Base-by-base conservation (phyloP, 1,140 invertebrate species). In the Vanessa tameamea region DNA sequence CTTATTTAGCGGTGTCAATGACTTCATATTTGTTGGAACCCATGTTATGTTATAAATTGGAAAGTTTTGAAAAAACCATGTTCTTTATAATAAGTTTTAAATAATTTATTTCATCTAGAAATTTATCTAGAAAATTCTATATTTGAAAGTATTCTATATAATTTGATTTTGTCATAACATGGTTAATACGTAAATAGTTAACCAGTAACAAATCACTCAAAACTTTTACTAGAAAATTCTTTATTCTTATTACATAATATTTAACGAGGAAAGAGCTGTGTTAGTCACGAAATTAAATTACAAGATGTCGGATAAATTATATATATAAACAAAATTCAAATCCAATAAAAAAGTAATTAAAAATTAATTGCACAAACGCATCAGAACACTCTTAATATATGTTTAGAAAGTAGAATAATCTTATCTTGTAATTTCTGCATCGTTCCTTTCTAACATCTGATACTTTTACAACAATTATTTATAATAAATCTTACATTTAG, bases 331-430 rank as follows among this genome's bases (percentile, higher is more conserved):
- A 59, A 59, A 59, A 11, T 26, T 11, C 26, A 59, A 15, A 26
- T 26, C 12, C 13, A 26, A 59, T 12, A 3, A 31, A 26, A 26
- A 31, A 31, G 23, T 59, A 59, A 59, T 59, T 59, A 59, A 59
- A 59, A 55, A 59, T 31, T 31, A 59, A 59, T 59, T 59, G 23
- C 57, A 31, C 57, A 59, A 15, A 26, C n/a, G 23, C 57, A 31
- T 26, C 23, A 12, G 57, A 26, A 31, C 23, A 26, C 20, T n/a
- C 57, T 59, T 59, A 31, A 59, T 59, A 59, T 59, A 59, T 26
- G 20, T 31, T 59, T 59, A 59, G 57, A 59, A 59, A 59, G 57
- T 59, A 31, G 57, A 59, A 59, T 31, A 59, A 31, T 59, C 23
- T 13, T 15, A 59, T 26, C 23, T 26, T 31, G 9, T 59, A 13